Base-by-base conservation (phyloP, 2,888 invertebrate genomes). In the Epinotia ramella region DNA sequence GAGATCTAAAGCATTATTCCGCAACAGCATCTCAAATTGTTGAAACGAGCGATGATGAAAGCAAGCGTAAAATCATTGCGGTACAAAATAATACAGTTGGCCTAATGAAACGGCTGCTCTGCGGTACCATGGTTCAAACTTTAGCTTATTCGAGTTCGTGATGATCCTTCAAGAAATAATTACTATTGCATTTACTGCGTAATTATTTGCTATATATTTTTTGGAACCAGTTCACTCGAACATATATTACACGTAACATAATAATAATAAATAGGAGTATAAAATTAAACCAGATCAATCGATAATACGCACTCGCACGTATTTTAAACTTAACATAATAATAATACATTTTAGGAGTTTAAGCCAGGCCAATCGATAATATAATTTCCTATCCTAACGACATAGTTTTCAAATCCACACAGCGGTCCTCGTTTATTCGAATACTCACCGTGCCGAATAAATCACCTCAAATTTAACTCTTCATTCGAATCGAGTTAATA, bases 21-120 rank as follows among this genome's bases (percentile, higher is more conserved):
- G 81, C 20, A 28, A 59, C 46, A 46, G 53, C 28, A 16, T 89
- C 87, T 86, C 86, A 87, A 87, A 79, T 85, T 84, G 79, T 82
- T 82, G 81, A 81, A 84, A 84, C 81, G 83, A 83, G 77, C 82
- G 81, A 80, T 79, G 81, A 80, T 86, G 86, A 86, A 87, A 84
- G 87, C 87, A 87, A 88, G 88, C 88, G 89, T 88, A 88, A 92
- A 91, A 91, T 91, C 89, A 89, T 91, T 88, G 90, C 87, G 86
- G 86, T 86, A 85, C 83, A 84, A 87, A 87, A 90, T 92, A 91
- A 91, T 91, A 89, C 82, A 86, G 86, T 89, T 83, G 81, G 84
- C 84, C 87, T 91, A 91, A 92, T 91, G 89, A 91, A 91, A 85
- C 85, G 81, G 79, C 79, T 83, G 83, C 81, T 78, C 76, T 79